These are phyloP conservation scores for Scytalopus superciliaris DNA, from an alignment of 2,113 vertebrate species.

Conservation along the genomic window DNA sequence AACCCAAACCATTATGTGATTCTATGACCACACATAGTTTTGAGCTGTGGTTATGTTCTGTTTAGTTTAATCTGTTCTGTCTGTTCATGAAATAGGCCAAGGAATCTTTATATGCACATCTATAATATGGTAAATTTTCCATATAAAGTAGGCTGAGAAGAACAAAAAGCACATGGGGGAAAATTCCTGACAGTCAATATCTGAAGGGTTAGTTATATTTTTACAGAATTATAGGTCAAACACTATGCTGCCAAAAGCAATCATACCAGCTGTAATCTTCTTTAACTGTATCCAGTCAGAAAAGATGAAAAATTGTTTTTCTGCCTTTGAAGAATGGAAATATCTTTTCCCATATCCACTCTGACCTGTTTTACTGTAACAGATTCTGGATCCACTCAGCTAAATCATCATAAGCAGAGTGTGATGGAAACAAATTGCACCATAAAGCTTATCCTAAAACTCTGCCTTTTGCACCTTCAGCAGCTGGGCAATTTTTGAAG, in stretches of 20 bases:
- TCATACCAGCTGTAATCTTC: slow-evolving; percentile 23
- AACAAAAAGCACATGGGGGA: not conserved
- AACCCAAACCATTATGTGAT: not conserved
- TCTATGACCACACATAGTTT: not conserved
- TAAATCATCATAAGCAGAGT: not conserved
- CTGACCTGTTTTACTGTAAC: slow-evolving; percentile 8
- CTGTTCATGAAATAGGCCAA: not conserved
- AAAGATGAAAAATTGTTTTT: slow-evolving; percentile 52
- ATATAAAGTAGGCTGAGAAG: not conserved
- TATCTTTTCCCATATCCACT: not conserved
- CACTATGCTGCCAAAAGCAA: not conserved
- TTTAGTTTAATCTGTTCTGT: not conserved
- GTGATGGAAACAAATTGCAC: slow-evolving; percentile 23
- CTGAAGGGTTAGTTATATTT: not conserved
- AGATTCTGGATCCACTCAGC: slow-evolving; percentile 12
- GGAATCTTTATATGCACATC: not conserved
- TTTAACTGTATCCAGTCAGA: slow-evolving; percentile 34
- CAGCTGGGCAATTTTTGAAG: not conserved
- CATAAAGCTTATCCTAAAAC: slow-evolving; percentile 7
- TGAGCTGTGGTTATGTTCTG: not conserved
- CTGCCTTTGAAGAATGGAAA: slow-evolving; percentile 47
- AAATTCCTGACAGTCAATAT: not conserved
- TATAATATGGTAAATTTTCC: not conserved
- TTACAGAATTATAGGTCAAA: slow-evolving; percentile 32
- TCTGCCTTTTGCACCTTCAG: slow-evolving; percentile 23